phyloP scores from a whole-genome alignment of 2,888 invertebrate genomes.

The Lepas anatifera region DNA sequence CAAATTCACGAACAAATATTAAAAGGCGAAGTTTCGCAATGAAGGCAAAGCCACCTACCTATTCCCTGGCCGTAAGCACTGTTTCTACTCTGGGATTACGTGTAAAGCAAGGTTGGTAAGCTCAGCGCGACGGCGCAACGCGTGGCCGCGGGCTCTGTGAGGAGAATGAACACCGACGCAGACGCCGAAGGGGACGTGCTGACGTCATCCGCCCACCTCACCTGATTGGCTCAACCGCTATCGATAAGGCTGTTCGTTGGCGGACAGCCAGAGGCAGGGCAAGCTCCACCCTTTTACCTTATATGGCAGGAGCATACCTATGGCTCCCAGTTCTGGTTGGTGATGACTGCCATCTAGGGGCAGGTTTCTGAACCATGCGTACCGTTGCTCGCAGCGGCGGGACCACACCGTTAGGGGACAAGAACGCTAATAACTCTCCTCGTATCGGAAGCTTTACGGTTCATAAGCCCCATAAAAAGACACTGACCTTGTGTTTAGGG shows the following conservation, averaged over 20 bases:
- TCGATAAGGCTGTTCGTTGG: not conserved
- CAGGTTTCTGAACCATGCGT: not conserved
- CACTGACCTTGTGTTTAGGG: not conserved
- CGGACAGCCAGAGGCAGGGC: not conserved
- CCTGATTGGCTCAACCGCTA: not conserved
- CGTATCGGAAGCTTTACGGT: constrained; percentile 9
- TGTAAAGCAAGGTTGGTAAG: too few species aligned
- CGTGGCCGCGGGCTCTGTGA: too few species aligned
- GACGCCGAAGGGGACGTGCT: not conserved
- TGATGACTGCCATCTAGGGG: not conserved
- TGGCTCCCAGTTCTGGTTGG: not conserved
- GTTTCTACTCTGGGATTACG: too few species aligned
- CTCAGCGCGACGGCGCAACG: too few species aligned
- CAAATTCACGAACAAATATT: too few species aligned
- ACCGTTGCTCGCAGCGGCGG: not conserved
- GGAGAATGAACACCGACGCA: too few species aligned
- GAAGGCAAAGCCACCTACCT: too few species aligned
- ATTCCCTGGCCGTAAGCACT: too few species aligned
- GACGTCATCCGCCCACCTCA: constrained; percentile 3
- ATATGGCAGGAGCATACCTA: not conserved
- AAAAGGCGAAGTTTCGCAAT: too few species aligned
- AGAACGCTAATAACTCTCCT: constrained; percentile 7
- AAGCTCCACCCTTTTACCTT: constrained; percentile 5
- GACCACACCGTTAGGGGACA: not conserved
- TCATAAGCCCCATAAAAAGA: constrained; percentile 7